These are phyloP conservation scores for Chironomus tepperi DNA, from an alignment of 1,140 invertebrate genomes.

Conservation along the genomic window DNA sequence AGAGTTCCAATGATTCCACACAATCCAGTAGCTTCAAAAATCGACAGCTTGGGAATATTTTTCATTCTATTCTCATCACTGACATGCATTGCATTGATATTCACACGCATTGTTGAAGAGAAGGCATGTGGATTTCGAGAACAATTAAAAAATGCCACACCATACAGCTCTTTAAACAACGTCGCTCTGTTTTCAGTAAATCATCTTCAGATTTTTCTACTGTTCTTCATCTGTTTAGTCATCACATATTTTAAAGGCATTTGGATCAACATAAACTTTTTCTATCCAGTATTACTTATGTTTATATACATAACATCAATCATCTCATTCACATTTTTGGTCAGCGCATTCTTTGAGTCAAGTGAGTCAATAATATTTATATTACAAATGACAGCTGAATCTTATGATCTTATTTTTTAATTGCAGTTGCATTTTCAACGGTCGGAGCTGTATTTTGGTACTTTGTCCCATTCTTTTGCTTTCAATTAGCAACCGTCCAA, in stretches of 20 bases:
- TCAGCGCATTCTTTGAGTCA: constrained; percentile 37
- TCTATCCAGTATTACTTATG: constrained; percentile 30
- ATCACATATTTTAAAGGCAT: constrained; percentile 28
- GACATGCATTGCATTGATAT: constrained; percentile 23
- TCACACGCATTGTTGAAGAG: constrained; percentile 34
- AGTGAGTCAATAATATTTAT: constrained; percentile 30
- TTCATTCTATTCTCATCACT: constrained; percentile 21
- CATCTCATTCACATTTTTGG: constrained; percentile 36
- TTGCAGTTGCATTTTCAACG: constrained; percentile 37
- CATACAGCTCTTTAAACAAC: constrained; percentile 37
- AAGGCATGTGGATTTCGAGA: constrained; percentile 36
- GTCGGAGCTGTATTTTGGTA: constrained; percentile 34
- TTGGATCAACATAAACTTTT: constrained; percentile 25
- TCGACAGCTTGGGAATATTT: constrained; percentile 24
- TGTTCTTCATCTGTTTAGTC: constrained; percentile 28
- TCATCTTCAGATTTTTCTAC: constrained; percentile 30
- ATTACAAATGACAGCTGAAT: neutral
- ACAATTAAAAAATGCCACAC: constrained; percentile 36
- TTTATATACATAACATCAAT: constrained; percentile 33
- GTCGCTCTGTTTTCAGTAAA: constrained; percentile 35
- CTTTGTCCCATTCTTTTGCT: constrained; percentile 31
- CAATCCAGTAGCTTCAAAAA: neutral
- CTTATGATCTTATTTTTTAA: constrained; percentile 26
- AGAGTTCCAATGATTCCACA: neutral
- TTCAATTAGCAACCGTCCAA: constrained; percentile 4